Evolutionary conservation across 2,113 vertebrate genomes (phyloP), one percentile per base, ranked within the genome.

Genomic region (Osmerus eperlanus): DNA sequence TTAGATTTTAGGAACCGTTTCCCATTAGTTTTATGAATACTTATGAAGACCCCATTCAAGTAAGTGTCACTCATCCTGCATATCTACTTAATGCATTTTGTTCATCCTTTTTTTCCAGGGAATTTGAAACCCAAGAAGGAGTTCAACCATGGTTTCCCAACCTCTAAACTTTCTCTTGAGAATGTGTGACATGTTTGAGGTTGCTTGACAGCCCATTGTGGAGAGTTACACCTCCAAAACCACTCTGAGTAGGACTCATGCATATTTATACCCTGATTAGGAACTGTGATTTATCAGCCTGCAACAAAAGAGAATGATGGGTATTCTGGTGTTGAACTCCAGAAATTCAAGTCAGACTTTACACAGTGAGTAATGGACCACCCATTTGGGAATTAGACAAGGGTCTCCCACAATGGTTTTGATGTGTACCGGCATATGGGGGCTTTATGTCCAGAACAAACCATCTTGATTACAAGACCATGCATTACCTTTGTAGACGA

Each of bases 251-350:
- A 1, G 70, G 78, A 81, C 78, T 87, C 84, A 89, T 91, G 87
- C 88, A 91, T 91, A 93, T 91, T 91, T 91, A 91, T 90, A 75
- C 73, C 3, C 83, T 89, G 90, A 90, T 92, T 91, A 90, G 83
- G 79, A 68, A 73, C 79, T 69, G 69, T 88, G 89, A 90, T 89
- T 89, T 89, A 89, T 91, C 82, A 75, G 76, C 53, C 83, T 73
- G 77, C 53, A 73, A 83, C 84, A 79, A 73, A 77, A 78, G 81
- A 81, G 80, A 82, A 73, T 83, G 86, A 88, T 82, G 81, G 76
- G 76, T 74, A 77, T 76, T 81, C 69, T 81, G 78, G 76, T 71
- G 65, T 12, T 70, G 69, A 73, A 72, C 65, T 14, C 66, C 16
- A 72, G 80, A 25, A 61, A 70, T 25, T n/a, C 19, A 84, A 76